Evolutionary conservation across 2,888 invertebrate species (phyloP).

Genomic region (Autographa pulchrina): DNA sequence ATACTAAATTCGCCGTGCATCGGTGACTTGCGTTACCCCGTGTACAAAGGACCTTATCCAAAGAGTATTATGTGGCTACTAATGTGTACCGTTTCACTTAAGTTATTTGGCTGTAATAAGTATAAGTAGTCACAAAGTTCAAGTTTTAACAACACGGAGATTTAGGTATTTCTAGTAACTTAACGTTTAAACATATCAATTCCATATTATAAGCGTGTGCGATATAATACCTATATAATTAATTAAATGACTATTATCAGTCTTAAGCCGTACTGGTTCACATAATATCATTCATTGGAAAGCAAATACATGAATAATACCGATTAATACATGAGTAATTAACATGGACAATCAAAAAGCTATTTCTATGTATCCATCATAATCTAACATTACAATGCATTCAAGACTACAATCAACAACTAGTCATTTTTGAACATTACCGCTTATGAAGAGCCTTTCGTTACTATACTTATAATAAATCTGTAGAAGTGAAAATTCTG

Average conservation of each 20-base stretch:
- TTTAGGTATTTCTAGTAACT: constrained; percentile 17
- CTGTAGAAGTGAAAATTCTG: too few relatives aligned
- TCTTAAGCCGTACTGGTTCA: constrained; percentile 52
- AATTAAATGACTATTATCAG: constrained; percentile 53
- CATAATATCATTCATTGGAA: constrained; percentile 26
- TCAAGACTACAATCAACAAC: background rate
- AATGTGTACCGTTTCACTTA: background rate
- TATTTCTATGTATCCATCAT: background rate
- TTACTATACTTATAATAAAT: too few relatives aligned
- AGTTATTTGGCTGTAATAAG: constrained; percentile 27
- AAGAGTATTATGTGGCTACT: background rate
- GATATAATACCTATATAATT: constrained; percentile 37
- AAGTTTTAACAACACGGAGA: constrained; percentile 40
- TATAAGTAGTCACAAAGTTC: constrained; percentile 26
- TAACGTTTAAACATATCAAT: constrained; percentile 42
- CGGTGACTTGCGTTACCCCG: too few relatives aligned
- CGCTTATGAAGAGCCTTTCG: too few relatives aligned
- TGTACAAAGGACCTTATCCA: background rate
- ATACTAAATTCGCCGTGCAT: background rate
- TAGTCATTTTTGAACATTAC: background rate
- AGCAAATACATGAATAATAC: constrained; percentile 25
- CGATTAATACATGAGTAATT: background rate
- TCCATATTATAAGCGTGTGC: constrained; percentile 44
- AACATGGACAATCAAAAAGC: background rate
- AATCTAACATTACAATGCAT: background rate